These are phyloP conservation scores for Aplysina aerophoba DNA, from an alignment of 37 sponge, comb jelly and placozoan genomes.

Conservation along the genomic window DNA sequence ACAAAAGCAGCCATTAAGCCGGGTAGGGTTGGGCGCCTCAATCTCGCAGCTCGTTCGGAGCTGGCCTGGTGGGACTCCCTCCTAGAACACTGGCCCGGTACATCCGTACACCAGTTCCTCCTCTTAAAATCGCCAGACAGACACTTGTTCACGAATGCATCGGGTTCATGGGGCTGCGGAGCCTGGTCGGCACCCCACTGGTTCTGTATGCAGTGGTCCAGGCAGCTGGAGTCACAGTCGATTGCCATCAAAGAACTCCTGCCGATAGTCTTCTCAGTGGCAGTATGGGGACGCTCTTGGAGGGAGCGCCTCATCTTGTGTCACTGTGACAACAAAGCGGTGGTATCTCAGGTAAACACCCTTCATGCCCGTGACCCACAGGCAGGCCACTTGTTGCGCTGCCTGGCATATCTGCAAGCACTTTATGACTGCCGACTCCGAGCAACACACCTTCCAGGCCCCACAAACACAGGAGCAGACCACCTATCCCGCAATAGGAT, in stretches of 20 bases:
- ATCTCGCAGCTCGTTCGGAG: neutral
- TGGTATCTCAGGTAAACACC: neutral
- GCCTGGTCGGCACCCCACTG: constrained; percentile 4
- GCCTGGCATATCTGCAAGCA: constrained; percentile 2
- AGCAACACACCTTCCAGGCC: constrained; percentile 15
- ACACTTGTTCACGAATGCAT: neutral
- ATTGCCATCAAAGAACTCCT: constrained; percentile 6
- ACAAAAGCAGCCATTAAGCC: neutral
- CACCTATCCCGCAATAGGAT: constrained; percentile 35
- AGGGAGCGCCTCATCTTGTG: neutral
- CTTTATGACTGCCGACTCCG: constrained; percentile 1
- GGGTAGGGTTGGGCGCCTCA: neutral
- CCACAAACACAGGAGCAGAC: constrained; percentile 2
- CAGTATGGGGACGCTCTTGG: neutral
- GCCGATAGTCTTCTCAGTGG: neutral
- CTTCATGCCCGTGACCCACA: constrained; percentile 8
- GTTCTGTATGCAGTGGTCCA: constrained; percentile 21
- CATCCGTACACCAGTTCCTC: constrained; percentile 3
- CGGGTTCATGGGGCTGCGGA: constrained; percentile 38
- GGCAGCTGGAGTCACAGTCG: neutral
- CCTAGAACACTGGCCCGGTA: neutral
- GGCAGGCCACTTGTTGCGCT: constrained; percentile 3
- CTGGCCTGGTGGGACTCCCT: constrained; percentile 4
- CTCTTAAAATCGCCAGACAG: neutral
- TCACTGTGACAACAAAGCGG: constrained; percentile 30